phyloP scores from a whole-genome alignment of 2,888 invertebrate genomes.

The Mythimna vitellina region DNA sequence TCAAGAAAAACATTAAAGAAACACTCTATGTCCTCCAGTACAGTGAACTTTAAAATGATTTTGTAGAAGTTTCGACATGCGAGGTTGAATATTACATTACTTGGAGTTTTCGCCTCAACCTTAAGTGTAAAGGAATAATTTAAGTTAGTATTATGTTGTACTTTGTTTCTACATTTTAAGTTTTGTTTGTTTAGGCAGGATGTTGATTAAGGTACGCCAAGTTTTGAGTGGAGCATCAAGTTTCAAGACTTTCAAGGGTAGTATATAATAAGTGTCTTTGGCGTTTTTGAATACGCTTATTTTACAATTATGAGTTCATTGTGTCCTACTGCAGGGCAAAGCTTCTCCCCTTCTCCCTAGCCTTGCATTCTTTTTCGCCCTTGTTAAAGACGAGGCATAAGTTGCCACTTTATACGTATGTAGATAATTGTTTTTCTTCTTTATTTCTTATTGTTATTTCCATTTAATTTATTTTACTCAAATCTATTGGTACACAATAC shows the following conservation, averaged over 20 bases:
- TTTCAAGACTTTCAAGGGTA: not conserved
- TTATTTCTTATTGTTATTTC: no score
- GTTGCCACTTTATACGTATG: no score
- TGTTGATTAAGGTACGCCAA: constrained; percentile 45
- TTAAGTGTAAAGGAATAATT: constrained; percentile 50
- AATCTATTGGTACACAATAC: no score
- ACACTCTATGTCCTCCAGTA: not conserved
- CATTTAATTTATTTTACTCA: no score
- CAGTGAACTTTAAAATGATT: constrained; percentile 31
- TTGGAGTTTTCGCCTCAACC: constrained; percentile 20
- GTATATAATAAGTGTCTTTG: constrained; percentile 21
- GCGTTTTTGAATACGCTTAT: constrained; percentile 3
- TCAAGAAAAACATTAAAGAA: no score
- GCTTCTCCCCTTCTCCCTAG: no score
- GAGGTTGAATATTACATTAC: constrained; percentile 53
- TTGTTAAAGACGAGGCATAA: no score
- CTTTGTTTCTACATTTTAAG: constrained; percentile 39
- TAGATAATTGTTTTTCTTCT: no score
- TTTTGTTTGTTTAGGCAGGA: constrained; percentile 37
- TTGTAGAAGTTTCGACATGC: constrained; percentile 36
- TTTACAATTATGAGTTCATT: no score
- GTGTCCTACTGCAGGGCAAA: no score
- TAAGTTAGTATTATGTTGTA: constrained; percentile 35
- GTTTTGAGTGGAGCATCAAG: constrained; percentile 19
- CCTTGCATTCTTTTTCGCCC: no score